A percentile compares a stretch with the other conserved stretches of the same genome.
Conservation (phyloP, 1,140 invertebrate species). For the Mycetomoellerius zeteki region DNA sequence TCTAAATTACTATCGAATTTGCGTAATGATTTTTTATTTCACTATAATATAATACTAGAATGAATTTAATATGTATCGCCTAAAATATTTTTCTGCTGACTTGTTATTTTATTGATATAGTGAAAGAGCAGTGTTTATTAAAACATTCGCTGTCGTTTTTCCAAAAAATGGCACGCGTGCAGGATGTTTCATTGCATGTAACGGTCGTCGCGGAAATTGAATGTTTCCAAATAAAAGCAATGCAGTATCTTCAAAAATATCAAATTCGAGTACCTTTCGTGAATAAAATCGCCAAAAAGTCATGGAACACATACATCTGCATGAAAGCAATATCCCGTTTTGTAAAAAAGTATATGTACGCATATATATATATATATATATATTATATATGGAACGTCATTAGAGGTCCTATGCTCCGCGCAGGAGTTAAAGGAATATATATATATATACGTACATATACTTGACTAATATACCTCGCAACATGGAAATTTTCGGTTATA, state of each 20-base stretch:
- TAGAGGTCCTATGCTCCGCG: no score
- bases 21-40: neutral
- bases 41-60: neutral
- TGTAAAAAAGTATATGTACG: neutral
- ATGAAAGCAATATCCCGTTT: slow-evolving; percentile 35
- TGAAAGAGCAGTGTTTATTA: slow-evolving; percentile 53
- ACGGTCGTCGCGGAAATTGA: slow-evolving; percentile 41
- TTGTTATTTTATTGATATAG: slow-evolving; percentile 59
- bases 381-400: no score
- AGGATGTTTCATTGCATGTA: slow-evolving; percentile 45
- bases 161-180: slow-evolving; percentile 37
- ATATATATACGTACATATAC: neutral
- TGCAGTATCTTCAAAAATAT: slow-evolving; percentile 56
- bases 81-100: slow-evolving; percentile 41
- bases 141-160: slow-evolving; percentile 48
- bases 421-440: no score
- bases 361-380: neutral
- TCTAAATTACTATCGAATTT: neutral
- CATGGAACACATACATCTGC: neutral
- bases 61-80: slow-evolving; percentile 9
- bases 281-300: slow-evolving; percentile 50
- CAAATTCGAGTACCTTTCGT: slow-evolving; percentile 44
- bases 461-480: neutral
- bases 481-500: neutral
- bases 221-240: slow-evolving; percentile 60